phyloP scores from a whole-genome alignment of 2,113 vertebrate genomes.

The Sinocyclocheilus maitianheensis region DNA sequence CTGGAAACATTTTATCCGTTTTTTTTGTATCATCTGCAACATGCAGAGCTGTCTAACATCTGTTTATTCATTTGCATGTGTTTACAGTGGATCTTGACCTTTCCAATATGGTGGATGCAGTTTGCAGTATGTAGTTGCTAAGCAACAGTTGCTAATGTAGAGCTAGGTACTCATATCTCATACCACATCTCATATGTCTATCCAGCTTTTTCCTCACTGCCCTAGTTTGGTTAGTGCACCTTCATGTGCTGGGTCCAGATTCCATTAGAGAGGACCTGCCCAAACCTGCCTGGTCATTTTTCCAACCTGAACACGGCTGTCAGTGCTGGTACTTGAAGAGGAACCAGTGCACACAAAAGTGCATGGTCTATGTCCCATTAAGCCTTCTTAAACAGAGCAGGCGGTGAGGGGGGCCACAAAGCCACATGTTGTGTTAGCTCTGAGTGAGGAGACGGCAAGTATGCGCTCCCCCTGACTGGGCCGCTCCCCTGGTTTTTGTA shows the following conservation, averaged over 20 bases:
- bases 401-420: constrained; percentile 59
- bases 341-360: constrained; percentile 55
- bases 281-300: constrained; percentile 28
- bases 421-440: constrained; percentile 66
- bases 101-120: background rate
- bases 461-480: constrained; percentile 55
- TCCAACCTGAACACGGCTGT: constrained; percentile 53
- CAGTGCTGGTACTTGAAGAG: constrained; percentile 35
- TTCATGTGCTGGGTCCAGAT: background rate
- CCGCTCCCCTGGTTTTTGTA: constrained; percentile 10
- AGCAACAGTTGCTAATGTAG: constrained; percentile 7
- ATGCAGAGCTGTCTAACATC: background rate
- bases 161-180: background rate
- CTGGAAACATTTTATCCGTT: background rate
- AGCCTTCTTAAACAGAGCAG: constrained; percentile 60
- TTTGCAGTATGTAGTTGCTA: background rate
- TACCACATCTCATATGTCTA: background rate
- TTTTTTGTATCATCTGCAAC: background rate
- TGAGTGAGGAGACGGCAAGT: constrained; percentile 65
- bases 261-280: constrained; percentile 5
- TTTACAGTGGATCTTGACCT: background rate
- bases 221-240: background rate
- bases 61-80: background rate
- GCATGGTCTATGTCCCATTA: constrained; percentile 62
- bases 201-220: background rate